Base-by-base conservation (phyloP, 2,113 vertebrate species). In the Heterotis niloticus region DNA sequence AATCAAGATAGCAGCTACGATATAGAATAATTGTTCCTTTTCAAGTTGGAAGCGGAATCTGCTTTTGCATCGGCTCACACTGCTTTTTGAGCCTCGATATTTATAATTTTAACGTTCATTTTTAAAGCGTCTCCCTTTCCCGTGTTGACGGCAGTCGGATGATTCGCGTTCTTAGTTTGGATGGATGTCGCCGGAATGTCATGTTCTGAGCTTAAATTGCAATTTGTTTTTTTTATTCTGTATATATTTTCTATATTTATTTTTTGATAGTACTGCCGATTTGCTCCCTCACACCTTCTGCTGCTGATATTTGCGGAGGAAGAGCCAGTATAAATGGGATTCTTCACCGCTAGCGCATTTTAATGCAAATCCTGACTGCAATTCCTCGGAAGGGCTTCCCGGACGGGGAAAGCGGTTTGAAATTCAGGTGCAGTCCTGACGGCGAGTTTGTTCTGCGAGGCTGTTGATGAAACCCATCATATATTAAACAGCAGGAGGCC, bases 401-500 rank as follows among this genome's bases (percentile, higher is more conserved):
- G 34, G 64, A 70, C 29, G 14, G 23, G 29, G 14, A 74, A 64
- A n/a, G 62, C 26, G 52, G 71, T 80, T 75, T 67, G 60, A 67
- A 64, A 74, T 75, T 54, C 62, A 14, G 78, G 16, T 65, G 34
- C 44, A 18, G 64, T 51, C 62, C 13, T 26, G 17, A 59, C 67
- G 4, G 59, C 56, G 81, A 59, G 64, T 66, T 24, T 44, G 78
- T 81, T 86, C 70, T 64, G 70, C 75, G 54, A 23, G 67, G 70
- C 73, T 77, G 78, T 72, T 66, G 78, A 59, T 67, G 69, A 77
- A 71, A 76, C 44, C 78, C 84, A 79, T 82, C 66, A 65, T 62
- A 54, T 16, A 69, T 51, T 52, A 83, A 3, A 0, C 67, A 74
- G 81, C 80, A 44, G 82, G 82, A 79, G 70, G 1, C 80, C n/a